Conservation (phyloP, 2,113 vertebrate species). For the Gymnocephalus cernua region DNA sequence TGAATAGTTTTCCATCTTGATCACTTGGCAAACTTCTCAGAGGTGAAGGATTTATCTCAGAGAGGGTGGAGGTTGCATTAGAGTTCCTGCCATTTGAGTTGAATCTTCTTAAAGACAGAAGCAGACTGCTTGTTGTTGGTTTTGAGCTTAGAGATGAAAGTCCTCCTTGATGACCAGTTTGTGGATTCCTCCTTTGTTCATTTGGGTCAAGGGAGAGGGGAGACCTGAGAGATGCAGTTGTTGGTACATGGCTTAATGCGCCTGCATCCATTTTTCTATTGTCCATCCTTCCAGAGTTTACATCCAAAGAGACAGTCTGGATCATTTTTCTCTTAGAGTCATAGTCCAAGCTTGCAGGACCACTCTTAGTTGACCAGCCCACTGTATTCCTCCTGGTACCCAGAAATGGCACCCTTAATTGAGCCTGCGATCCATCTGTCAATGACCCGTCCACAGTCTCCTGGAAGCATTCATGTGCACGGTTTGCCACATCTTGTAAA, state of each 20-base stretch:
- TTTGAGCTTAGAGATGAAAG: conserved; percentile 71
- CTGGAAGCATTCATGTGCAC: conserved; percentile 28
- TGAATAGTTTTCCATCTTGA: conserved; percentile 32
- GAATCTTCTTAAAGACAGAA: conserved; percentile 78
- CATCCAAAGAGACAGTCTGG: conserved; percentile 64
- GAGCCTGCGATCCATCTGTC: conserved; percentile 18
- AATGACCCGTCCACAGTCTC: conserved; percentile 38
- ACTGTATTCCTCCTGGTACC: conserved; percentile 54
- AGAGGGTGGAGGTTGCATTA: conserved; percentile 18
- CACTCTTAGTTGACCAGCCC: conserved; percentile 74
- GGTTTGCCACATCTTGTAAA: conserved; percentile 41
- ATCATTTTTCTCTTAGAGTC: conserved; percentile 56
- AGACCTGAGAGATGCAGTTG: conserved; percentile 7
- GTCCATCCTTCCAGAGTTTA: conserved; percentile 37
- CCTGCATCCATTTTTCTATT: conserved; percentile 37
- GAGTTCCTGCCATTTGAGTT: conserved; percentile 58
- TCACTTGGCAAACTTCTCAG: conserved; percentile 28
- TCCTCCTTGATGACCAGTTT: conserved; percentile 50
- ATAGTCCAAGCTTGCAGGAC: conserved; percentile 50
- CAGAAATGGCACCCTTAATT: conserved; percentile 53
- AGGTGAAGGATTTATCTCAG: conserved; percentile 27
- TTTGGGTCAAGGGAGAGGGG: conserved; percentile 46
- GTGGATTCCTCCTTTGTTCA: conserved; percentile 59
- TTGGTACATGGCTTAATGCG: conserved; percentile 7
- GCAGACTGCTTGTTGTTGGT: conserved; percentile 81